Evolutionary conservation across 2,888 invertebrate genomes (phyloP), one percentile per base, ranked within the genome.

Genomic region (Acheta domesticus): DNA sequence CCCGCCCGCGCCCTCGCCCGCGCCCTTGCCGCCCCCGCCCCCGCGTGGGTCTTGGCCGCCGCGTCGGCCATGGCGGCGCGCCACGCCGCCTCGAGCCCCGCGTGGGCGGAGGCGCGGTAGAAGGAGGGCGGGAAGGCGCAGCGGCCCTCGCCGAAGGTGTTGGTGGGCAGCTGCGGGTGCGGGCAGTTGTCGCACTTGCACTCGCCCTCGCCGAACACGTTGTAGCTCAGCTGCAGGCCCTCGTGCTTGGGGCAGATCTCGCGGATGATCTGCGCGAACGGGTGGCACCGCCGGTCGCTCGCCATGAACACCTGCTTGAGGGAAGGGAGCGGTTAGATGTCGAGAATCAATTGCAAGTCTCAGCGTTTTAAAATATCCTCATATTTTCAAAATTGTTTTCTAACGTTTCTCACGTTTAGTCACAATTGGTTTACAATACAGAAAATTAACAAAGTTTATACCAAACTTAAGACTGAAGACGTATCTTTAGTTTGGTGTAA

Each of bases 141-240:
- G 4, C 62, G 62, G 8, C 62, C 62, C n/a, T 62, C 62, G 62
- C n/a, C n/a, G 62, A 62, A 62, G 16, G 62, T 62, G 62, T 62
- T 62, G 62, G 16, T 62, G 16, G 62, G 62, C 62, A 62, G 62
- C n/a, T 62, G 62, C 62, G 62, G 62, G 16, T 14, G 16, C 62
- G 62, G 62, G n/a, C 62, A 62, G 62, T 62, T 62, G 62, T 62
- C 62, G n/a, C 62, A 62, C n/a, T 62, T 62, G 62, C 62, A 62
- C 62, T 62, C 62, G 16, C 62, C 62, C n/a, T 62, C 62, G n/a
- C 62, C 62, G 62, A 62, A 62, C 16, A 62, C 62, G 62, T 62
- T 62, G 62, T 62, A 62, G n/a, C 62, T 62, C 62, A 62, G n/a
- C n/a, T 62, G 62, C 16, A 62, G 62, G 0, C 62, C 62, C 62